These are phyloP conservation scores for Ichneumoninae sp. DNA, from an alignment of 2,888 invertebrate species.

Conservation along the genomic window DNA sequence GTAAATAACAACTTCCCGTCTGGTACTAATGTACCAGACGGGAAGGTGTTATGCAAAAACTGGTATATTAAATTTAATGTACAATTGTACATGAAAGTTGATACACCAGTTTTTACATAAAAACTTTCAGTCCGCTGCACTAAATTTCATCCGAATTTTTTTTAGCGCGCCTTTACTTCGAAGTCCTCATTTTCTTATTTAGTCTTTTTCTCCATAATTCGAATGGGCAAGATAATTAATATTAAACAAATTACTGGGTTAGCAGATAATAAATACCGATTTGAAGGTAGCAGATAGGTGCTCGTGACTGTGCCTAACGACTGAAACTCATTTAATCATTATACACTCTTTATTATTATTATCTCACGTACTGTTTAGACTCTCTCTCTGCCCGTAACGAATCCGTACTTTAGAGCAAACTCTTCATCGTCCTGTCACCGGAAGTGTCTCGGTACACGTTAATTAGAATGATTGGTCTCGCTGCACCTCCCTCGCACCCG, in stretches of 20 bases:
- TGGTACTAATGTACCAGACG: too few relatives aligned
- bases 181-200: too few relatives aligned
- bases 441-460: conserved; percentile 67
- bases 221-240: not conserved
- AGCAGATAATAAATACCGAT: not conserved
- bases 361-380: conserved; percentile 37
- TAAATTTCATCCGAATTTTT: too few relatives aligned
- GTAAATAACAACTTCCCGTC: too few relatives aligned
- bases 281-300: not conserved
- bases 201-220: too few relatives aligned
- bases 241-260: not conserved
- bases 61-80: too few relatives aligned
- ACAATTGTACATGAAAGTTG: too few relatives aligned
- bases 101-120: too few relatives aligned
- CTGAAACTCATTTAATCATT: conserved; percentile 54
- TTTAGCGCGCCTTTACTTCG: too few relatives aligned
- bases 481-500: conserved; percentile 64
- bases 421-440: conserved; percentile 67
- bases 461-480: conserved; percentile 67
- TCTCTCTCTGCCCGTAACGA: conserved; percentile 56
- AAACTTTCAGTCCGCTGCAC: too few relatives aligned
- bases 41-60: too few relatives aligned
- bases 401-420: conserved; percentile 54
- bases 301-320: conserved; percentile 2
- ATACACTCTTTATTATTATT: conserved; percentile 41